Evolutionary conservation across 2,797 vertebrate species (phyloP).

Genomic region (Emydoidea blandingii): DNA sequence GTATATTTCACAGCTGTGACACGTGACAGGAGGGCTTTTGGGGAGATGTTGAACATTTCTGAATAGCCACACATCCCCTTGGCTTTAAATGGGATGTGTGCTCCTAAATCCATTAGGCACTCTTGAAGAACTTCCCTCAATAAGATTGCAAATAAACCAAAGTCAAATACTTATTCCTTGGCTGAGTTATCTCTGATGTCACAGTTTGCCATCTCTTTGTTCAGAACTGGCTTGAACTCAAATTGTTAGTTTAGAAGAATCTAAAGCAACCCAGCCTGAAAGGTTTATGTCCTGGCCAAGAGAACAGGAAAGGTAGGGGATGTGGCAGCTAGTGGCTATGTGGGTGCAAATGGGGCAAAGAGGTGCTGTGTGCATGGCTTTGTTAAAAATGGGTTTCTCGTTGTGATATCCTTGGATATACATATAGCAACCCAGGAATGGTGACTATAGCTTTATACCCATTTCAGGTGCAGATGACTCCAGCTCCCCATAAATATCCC

Average conservation of each 20-base stretch:
- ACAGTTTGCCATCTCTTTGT: neutral
- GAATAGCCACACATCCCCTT: rapidly evolving
- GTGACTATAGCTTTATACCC: neutral
- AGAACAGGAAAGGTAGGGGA: rapidly evolving
- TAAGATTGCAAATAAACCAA: neutral
- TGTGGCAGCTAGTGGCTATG: neutral
- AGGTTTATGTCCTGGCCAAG: neutral
- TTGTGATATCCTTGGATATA: neutral
- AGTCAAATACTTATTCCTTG: neutral
- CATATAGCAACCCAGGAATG: neutral
- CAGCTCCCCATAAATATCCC: constrained; percentile 13
- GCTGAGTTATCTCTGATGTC: neutral
- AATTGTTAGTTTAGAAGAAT: neutral
- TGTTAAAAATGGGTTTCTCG: neutral
- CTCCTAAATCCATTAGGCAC: rapidly evolving
- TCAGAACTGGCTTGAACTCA: neutral
- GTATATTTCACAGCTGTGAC: too few relatives aligned
- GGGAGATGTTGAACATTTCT: neutral
- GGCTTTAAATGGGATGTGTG: rapidly evolving
- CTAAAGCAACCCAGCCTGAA: rapidly evolving
- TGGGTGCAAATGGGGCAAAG: neutral
- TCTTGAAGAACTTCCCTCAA: rapidly evolving
- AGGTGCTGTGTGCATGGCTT: neutral
- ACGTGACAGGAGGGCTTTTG: neutral
- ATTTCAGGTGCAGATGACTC: neutral